A percentile compares a stretch with the other conserved stretches of the same genome.
phyloP scores from a whole-genome alignment of 1,140 invertebrate species.

The Hycleus phaleratus region DNA sequence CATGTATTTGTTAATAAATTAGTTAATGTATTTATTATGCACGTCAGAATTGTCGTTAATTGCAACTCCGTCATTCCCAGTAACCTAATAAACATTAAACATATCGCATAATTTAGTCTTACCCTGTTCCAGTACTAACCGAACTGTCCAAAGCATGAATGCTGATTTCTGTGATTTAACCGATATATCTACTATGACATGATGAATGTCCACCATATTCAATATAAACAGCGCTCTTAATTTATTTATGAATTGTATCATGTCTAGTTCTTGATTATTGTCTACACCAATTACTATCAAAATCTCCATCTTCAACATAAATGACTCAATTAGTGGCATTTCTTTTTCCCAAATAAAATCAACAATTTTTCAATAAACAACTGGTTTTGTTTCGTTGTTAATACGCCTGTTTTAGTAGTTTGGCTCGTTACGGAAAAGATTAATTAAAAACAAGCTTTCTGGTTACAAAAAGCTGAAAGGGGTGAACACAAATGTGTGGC shows the following conservation, averaged over 20 bases:
- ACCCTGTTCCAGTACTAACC: constrained; percentile 28
- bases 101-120: constrained; percentile 33
- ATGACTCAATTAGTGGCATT: no score
- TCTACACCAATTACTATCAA: constrained; percentile 5
- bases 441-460: constrained; percentile 6
- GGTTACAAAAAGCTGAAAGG: constrained; percentile 5
- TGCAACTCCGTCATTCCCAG: constrained; percentile 32
- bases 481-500: constrained; percentile 9
- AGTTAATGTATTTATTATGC: constrained; percentile 30
- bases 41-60: constrained; percentile 30
- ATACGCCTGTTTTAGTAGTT: no score
- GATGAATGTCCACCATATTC: constrained; percentile 19
- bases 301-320: no score
- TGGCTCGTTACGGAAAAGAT: background rate
- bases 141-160: constrained; percentile 25
- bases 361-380: no score
- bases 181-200: constrained; percentile 17
- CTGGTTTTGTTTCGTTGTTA: no score
- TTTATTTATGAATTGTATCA: constrained; percentile 24
- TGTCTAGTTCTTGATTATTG: constrained; percentile 2
- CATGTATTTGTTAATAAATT: constrained; percentile 28
- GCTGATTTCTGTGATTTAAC: constrained; percentile 25
- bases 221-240: constrained; percentile 23
- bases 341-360: no score
- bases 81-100: constrained; percentile 35